These are phyloP conservation scores for Conchocele bisecta DNA, from an alignment of 2,888 invertebrate species.

Conservation along the genomic window DNA sequence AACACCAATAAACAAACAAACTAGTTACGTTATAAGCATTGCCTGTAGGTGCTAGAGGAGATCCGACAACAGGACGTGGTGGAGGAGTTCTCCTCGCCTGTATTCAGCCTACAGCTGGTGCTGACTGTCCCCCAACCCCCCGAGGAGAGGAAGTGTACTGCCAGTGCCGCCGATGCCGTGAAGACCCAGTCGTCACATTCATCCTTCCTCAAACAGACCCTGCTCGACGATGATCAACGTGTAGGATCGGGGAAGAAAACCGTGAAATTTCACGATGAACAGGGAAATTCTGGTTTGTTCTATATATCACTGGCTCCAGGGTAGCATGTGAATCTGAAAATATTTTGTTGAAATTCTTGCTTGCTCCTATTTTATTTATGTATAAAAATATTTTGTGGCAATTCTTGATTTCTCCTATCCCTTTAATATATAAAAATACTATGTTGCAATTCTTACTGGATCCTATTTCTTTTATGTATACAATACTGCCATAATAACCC, in stretches of 20 bases:
- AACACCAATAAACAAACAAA: too few species aligned
- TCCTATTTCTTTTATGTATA: too few species aligned
- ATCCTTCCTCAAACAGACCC: conserved; percentile 42
- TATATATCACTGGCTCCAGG: too few species aligned
- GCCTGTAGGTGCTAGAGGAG: conserved; percentile 77
- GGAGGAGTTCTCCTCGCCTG: conserved; percentile 74
- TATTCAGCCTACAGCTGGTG: conserved; percentile 77
- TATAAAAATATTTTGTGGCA: too few species aligned
- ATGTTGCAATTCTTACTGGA: too few species aligned
- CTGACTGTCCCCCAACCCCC: conserved; percentile 66
- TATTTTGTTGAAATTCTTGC: too few species aligned
- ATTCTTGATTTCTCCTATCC: too few species aligned
- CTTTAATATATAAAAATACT: too few species aligned
- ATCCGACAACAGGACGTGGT: conserved; percentile 74
- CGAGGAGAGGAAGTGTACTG: background rate
- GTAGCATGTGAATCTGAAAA: too few species aligned
- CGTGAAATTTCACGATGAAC: conserved; percentile 61
- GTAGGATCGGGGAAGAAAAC: conserved; percentile 55
- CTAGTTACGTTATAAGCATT: too few species aligned
- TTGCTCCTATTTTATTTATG: too few species aligned
- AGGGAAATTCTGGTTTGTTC: conserved; percentile 55
- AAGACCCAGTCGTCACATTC: conserved; percentile 38
- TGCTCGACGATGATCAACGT: conserved; percentile 37
- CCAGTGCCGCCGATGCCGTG: conserved; percentile 16
- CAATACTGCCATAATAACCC: too few species aligned